phyloP scores from a whole-genome alignment of 2,113 vertebrate genomes.

The Centropus bengalensis region DNA sequence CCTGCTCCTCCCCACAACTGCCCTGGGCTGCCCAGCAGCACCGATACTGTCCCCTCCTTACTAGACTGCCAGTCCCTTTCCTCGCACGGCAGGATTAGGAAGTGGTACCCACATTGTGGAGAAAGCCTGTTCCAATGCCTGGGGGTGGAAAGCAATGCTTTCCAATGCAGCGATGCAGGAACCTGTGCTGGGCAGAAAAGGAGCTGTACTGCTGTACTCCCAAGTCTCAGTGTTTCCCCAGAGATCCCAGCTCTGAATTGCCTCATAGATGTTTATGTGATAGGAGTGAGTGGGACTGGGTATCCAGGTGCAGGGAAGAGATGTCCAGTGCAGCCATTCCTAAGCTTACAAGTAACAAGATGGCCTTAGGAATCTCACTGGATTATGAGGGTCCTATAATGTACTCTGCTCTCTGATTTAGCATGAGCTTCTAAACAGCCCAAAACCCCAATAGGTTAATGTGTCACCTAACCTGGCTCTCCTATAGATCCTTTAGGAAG shows the following conservation, averaged over 20 bases:
- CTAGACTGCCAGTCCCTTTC: not conserved
- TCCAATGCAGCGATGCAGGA: not conserved
- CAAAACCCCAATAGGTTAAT: not conserved
- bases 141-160: rapidly evolving
- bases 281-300: not conserved
- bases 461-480: not conserved
- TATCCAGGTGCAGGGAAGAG: not conserved
- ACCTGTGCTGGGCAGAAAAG: not conserved
- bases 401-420: not conserved
- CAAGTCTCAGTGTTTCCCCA: rapidly evolving
- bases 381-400: rapidly evolving
- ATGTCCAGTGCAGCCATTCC: not conserved
- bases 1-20: not conserved
- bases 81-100: not conserved
- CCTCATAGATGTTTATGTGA: not conserved
- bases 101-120: rapidly evolving
- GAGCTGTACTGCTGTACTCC: not conserved
- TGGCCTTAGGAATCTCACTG: not conserved
- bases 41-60: not conserved
- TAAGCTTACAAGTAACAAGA: not conserved
- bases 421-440: not conserved
- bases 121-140: not conserved
- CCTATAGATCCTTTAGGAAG: not conserved
- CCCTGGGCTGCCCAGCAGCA: not conserved
- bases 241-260: not conserved